Conservation (phyloP, 1,140 invertebrate genomes). For the Drosophila sechellia region DNA sequence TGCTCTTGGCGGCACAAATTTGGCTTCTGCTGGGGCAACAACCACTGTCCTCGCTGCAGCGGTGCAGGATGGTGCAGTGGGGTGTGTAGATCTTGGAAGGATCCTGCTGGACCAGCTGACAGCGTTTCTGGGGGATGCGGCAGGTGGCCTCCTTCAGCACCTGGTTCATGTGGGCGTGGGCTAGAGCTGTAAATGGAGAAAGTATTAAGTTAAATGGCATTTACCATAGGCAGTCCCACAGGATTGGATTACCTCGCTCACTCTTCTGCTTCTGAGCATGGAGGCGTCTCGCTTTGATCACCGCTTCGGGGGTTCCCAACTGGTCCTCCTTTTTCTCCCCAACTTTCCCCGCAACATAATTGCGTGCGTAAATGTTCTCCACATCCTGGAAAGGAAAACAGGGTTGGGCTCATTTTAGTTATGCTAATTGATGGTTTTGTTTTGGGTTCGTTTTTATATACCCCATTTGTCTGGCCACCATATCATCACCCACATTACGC, state of each 20-base stretch:
- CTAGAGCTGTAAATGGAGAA: constrained; percentile 78
- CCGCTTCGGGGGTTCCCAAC: constrained; percentile 60
- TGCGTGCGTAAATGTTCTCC: constrained; percentile 65
- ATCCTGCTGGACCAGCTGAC: constrained; percentile 88
- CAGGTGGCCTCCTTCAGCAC: constrained; percentile 87
- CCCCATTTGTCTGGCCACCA: constrained; percentile 5
- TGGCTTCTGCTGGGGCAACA: constrained; percentile 88
- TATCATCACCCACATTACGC: constrained; percentile 46
- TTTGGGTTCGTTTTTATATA: constrained; percentile 12
- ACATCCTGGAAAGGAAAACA: constrained; percentile 53
- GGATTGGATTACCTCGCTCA: constrained; percentile 21
- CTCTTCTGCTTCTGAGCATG: constrained; percentile 48
- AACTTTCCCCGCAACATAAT: constrained; percentile 60
- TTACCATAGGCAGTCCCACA: no score
- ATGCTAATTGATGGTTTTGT: constrained; percentile 45
- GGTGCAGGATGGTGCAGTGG: constrained; percentile 90
- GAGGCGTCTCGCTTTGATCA: constrained; percentile 46
- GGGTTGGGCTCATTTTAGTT: constrained; percentile 27
- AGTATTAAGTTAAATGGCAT: background rate
- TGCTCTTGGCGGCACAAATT: constrained; percentile 88
- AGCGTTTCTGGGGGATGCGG: constrained; percentile 86
- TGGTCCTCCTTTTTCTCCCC: constrained; percentile 62
- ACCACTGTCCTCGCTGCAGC: constrained; percentile 91
- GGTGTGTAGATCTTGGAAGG: constrained; percentile 89
- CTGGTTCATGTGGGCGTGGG: constrained; percentile 86